These are phyloP conservation scores for Hecatera dysodea DNA, from an alignment of 2,888 invertebrate genomes.

Conservation along the genomic window DNA sequence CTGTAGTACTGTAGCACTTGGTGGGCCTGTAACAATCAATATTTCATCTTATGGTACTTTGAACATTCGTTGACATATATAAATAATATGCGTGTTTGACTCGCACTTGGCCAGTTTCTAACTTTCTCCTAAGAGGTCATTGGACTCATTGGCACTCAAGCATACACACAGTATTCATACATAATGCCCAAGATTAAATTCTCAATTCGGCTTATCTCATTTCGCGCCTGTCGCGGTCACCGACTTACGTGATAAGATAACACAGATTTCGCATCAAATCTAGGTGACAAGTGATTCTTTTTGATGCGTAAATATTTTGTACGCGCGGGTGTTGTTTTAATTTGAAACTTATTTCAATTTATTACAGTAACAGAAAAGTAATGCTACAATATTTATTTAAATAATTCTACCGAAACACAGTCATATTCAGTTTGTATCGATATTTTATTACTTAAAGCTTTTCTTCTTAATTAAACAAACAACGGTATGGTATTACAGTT, in stretches of 20 bases:
- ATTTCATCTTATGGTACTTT: not conserved
- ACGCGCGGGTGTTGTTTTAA: not conserved
- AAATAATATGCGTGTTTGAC: too few relatives aligned
- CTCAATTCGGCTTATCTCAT: constrained; percentile 19
- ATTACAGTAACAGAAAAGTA: not conserved
- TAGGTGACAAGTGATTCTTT: constrained; percentile 32
- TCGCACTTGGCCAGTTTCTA: not conserved
- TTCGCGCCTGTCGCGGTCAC: constrained; percentile 28
- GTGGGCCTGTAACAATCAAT: constrained; percentile 76
- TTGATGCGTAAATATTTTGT: not conserved
- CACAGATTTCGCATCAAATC: constrained; percentile 47
- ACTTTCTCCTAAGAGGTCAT: not conserved
- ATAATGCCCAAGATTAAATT: constrained; percentile 9
- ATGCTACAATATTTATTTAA: too few relatives aligned
- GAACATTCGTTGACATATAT: too few relatives aligned
- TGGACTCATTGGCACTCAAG: not conserved
- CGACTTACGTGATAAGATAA: constrained; percentile 56
- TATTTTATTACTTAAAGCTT: too few relatives aligned
- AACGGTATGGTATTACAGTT: too few relatives aligned
- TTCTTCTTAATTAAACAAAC: too few relatives aligned
- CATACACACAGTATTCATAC: not conserved
- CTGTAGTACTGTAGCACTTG: constrained; percentile 86
- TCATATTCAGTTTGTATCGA: too few relatives aligned
- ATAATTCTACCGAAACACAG: too few relatives aligned
- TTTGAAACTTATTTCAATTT: not conserved